Percentiles rank a stretch among this genome's conserved stretches.
Evolutionary conservation across 2,888 invertebrate species (phyloP).

Genomic region (Apocheima hispidaria): DNA sequence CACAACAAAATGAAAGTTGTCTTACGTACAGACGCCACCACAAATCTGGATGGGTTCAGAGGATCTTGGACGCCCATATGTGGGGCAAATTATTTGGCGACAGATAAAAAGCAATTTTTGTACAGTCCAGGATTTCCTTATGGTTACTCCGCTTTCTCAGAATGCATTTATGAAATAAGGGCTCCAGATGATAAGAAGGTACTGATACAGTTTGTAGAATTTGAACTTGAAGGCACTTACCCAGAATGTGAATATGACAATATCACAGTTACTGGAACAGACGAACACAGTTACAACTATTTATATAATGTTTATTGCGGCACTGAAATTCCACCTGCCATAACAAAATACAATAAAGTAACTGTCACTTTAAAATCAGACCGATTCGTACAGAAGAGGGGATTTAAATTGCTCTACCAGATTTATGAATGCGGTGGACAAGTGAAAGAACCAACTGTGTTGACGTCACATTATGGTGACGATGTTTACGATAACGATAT

Average conservation of each 20-base stretch:
- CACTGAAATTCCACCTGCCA: conserved; percentile 66
- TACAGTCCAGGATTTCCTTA: conserved; percentile 91
- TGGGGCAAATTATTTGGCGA: conserved; percentile 88
- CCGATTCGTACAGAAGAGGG: conserved; percentile 77
- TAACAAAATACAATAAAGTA: conserved; percentile 63
- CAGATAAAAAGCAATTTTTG: conserved; percentile 80
- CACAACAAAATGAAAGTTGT: conserved; percentile 88
- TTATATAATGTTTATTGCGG: conserved; percentile 59
- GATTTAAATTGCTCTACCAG: conserved; percentile 87
- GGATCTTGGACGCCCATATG: conserved; percentile 89
- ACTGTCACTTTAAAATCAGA: conserved; percentile 87
- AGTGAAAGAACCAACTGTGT: conserved; percentile 86
- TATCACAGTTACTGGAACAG: conserved; percentile 70
- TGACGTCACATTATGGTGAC: conserved; percentile 78
- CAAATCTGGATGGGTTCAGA: conserved; percentile 91
- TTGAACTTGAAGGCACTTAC: conserved; percentile 76
- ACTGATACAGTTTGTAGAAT: conserved; percentile 86
- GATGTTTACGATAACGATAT: conserved; percentile 81
- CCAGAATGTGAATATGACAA: conserved; percentile 83
- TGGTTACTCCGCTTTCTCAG: conserved; percentile 84
- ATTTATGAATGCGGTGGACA: conserved; percentile 90
- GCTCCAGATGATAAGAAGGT: conserved; percentile 70
- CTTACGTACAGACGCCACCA: conserved; percentile 89
- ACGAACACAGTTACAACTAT: conserved; percentile 46
- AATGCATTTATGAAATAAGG: conserved; percentile 89